Evolutionary conservation across 2,797 vertebrate species (phyloP).

Genomic region (Myotis pilosus): DNA sequence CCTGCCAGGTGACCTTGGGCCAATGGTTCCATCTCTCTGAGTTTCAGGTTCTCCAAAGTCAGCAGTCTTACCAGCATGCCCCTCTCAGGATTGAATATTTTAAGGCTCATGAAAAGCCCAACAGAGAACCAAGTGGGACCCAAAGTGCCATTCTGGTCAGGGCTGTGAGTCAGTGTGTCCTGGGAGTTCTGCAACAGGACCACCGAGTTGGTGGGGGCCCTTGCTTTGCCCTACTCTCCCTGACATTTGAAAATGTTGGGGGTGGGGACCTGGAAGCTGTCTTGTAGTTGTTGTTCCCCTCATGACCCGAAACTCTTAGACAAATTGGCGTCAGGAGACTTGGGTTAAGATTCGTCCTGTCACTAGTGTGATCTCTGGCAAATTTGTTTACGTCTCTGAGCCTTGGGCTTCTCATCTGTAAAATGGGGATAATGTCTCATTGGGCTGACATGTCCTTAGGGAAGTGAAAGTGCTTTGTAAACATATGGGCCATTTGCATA

Average conservation of each 20-base stretch:
- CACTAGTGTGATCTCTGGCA: background rate
- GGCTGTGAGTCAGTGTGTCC: background rate
- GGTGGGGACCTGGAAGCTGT: background rate
- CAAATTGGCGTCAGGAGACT: background rate
- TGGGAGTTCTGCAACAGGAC: background rate
- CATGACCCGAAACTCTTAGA: background rate
- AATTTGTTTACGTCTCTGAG: background rate
- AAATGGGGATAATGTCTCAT: background rate
- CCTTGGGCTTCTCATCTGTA: background rate
- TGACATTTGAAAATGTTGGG: background rate
- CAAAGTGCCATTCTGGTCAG: background rate
- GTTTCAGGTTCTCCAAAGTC: background rate
- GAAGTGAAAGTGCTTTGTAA: background rate
- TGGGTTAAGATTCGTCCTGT: background rate
- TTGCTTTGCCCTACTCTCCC: background rate
- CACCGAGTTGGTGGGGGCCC: background rate
- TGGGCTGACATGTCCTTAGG: background rate
- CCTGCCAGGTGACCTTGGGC: background rate
- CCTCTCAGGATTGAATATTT: background rate
- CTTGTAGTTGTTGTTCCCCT: slow-evolving; percentile 6
- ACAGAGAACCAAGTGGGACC: background rate
- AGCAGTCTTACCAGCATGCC: background rate
- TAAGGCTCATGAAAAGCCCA: background rate
- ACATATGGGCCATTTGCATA: rapidly evolving
- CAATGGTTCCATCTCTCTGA: background rate